A percentile compares a stretch with the other conserved stretches of the same genome.
phyloP scores from a whole-genome alignment of 2,113 vertebrate species.

The Ctenomys sociabilis region DNA sequence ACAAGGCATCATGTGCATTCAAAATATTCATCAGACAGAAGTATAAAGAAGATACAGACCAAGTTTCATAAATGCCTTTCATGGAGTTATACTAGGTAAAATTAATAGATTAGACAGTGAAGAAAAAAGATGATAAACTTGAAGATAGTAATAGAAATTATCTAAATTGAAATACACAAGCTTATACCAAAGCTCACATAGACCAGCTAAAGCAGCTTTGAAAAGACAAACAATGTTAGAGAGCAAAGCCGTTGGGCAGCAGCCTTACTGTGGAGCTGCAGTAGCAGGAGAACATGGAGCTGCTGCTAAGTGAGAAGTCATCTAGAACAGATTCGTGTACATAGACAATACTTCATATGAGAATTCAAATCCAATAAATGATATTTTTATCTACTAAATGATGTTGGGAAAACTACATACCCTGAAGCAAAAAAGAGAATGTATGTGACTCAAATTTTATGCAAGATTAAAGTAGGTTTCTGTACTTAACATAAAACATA shows the following conservation, averaged over 20 bases:
- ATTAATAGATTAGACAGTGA: background rate
- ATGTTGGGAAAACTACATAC: background rate
- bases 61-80: background rate
- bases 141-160: background rate
- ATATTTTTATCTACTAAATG: background rate
- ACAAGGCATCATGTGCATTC: background rate
- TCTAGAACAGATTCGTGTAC: background rate
- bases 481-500: background rate
- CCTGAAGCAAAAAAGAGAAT: background rate
- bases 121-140: conserved; percentile 5
- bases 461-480: background rate
- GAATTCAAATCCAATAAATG: background rate
- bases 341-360: conserved; percentile 24
- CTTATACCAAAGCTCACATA: background rate
- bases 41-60: background rate
- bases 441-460: background rate
- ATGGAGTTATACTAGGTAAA: background rate
- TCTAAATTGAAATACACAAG: background rate
- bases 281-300: background rate
- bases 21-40: background rate
- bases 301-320: background rate
- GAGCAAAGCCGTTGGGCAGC: background rate
- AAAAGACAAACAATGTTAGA: conserved; percentile 2
- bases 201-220: background rate
- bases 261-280: background rate